phyloP scores from a whole-genome alignment of 2,888 invertebrate species.

The Philereme transversata region DNA sequence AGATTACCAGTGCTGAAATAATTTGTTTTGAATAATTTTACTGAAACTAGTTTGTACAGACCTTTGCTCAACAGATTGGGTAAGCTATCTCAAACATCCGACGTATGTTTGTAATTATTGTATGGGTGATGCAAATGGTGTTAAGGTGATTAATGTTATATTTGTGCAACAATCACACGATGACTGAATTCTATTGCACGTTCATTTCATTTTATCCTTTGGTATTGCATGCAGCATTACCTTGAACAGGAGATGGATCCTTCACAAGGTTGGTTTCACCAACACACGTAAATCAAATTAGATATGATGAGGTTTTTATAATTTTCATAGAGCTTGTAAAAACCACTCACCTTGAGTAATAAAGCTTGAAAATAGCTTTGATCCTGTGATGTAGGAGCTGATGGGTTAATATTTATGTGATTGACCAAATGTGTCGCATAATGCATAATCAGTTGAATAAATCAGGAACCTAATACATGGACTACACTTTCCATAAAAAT shows the following conservation, averaged over 20 bases:
- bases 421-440: too few relatives aligned
- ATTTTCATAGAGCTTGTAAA: too few relatives aligned
- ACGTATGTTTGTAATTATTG: neutral
- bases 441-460: too few relatives aligned
- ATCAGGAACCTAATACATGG: too few relatives aligned
- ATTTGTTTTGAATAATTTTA: neutral
- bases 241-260: slow-evolving; percentile 77
- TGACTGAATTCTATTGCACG: slow-evolving; percentile 54
- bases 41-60: neutral
- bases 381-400: too few relatives aligned
- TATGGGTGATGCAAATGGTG: neutral
- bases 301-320: too few relatives aligned
- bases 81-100: neutral
- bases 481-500: too few relatives aligned
- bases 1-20: too few relatives aligned
- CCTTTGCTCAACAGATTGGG: neutral
- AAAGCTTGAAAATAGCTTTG: too few relatives aligned
- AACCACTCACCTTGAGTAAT: too few relatives aligned
- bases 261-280: slow-evolving; percentile 76
- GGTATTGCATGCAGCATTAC: slow-evolving; percentile 81
- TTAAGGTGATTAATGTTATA: neutral
- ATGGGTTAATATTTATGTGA: too few relatives aligned
- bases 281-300: slow-evolving; percentile 33
- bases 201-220: slow-evolving; percentile 66
- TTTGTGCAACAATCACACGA: slow-evolving; percentile 4